These are phyloP conservation scores for Pseudopipra pipra DNA, from an alignment of 2,113 vertebrate genomes.

Conservation along the genomic window DNA sequence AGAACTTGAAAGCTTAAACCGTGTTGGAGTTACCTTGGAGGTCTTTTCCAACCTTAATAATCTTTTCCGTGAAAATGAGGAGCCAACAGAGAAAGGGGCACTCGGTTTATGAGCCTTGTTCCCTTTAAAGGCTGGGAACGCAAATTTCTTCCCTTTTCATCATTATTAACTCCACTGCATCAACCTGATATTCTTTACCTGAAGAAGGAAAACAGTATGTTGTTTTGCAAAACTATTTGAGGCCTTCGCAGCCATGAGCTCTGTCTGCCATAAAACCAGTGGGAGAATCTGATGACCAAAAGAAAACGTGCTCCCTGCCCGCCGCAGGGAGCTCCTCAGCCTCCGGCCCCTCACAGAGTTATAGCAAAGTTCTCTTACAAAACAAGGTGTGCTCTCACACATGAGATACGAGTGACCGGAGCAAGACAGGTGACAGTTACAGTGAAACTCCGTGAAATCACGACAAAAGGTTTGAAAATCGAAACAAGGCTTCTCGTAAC, in stretches of 20 bases:
- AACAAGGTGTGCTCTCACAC: too few relatives aligned
- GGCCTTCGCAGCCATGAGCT: neutral
- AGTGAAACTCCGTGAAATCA: too few relatives aligned
- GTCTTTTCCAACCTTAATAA: neutral
- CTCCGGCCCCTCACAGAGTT: neutral
- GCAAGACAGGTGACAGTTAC: too few relatives aligned
- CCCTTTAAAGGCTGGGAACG: neutral
- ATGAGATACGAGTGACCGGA: too few relatives aligned
- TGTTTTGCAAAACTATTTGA: neutral
- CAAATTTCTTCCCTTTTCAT: neutral
- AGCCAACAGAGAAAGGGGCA: neutral
- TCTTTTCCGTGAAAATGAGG: neutral
- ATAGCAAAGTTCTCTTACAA: too few relatives aligned
- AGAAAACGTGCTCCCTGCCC: accelerated
- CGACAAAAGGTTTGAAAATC: too few relatives aligned
- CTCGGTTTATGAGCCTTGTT: neutral
- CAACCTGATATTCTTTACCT: neutral
- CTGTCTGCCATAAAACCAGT: neutral
- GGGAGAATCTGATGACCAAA: neutral
- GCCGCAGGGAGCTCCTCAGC: neutral
- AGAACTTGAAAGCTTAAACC: neutral
- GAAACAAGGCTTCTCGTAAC: too few relatives aligned
- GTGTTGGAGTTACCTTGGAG: neutral
- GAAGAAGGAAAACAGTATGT: neutral
- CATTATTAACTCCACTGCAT: neutral